These are phyloP conservation scores for Spodoptera exigua DNA, from an alignment of 2,888 invertebrate genomes.

Conservation along the genomic window DNA sequence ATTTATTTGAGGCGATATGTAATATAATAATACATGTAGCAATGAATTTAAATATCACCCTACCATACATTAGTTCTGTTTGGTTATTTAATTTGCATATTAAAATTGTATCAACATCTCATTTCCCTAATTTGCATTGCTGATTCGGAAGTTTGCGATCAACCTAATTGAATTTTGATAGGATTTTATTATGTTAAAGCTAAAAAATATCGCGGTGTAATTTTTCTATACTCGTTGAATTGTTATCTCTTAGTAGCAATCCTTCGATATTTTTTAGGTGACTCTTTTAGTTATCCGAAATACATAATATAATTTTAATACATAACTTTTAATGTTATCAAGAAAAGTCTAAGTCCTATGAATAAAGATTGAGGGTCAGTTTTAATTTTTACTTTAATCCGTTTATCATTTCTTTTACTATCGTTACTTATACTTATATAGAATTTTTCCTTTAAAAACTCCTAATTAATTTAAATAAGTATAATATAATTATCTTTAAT, in stretches of 20 bases:
- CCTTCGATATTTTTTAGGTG: neutral
- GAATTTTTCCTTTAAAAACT: too few relatives aligned
- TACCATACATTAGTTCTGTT: constrained; percentile 31
- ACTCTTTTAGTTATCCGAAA: neutral
- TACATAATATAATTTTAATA: neutral
- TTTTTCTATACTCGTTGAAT: constrained; percentile 5
- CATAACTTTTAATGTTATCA: neutral
- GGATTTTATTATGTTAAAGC: constrained; percentile 42
- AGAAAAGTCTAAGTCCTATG: too few relatives aligned
- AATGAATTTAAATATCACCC: constrained; percentile 28
- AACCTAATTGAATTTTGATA: constrained; percentile 67
- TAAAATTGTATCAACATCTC: constrained; percentile 69
- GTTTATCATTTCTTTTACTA: too few relatives aligned
- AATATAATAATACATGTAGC: constrained; percentile 12
- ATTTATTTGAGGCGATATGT: constrained; percentile 24
- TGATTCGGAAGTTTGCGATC: constrained; percentile 65
- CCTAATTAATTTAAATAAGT: too few relatives aligned
- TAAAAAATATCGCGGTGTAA: constrained; percentile 20
- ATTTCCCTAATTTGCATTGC: constrained; percentile 70
- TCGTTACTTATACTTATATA: too few relatives aligned
- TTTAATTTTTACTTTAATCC: too few relatives aligned
- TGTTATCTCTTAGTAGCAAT: neutral
- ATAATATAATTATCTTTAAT: too few relatives aligned
- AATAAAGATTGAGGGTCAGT: too few relatives aligned
- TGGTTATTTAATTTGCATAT: constrained; percentile 49